These are phyloP conservation scores for human DNA, from an alignment of 2,113 vertebrate genomes.

Conservation along the genomic window DNA sequence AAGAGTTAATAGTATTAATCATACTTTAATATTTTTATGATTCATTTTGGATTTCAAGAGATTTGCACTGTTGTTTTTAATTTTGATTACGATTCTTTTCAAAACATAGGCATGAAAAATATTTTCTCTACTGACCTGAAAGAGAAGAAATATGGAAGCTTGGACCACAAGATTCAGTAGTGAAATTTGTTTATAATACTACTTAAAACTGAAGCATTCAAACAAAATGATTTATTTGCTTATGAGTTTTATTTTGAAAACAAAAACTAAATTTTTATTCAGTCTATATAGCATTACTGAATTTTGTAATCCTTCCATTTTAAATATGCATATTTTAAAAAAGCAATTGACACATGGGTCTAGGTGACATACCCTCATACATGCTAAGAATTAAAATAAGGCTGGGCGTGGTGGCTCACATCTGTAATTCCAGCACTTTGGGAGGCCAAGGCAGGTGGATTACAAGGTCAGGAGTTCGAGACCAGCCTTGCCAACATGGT, in stretches of 20 bases:
- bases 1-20: neutral
- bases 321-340: neutral
- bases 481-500: no score
- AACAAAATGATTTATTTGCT: neutral
- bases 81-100: slow-evolving; percentile 14
- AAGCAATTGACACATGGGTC: neutral
- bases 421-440: no score
- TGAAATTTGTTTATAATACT: neutral
- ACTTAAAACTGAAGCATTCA: neutral
- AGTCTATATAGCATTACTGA: neutral
- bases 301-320: neutral
- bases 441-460: no score
- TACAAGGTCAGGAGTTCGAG: no score
- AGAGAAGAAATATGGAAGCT: neutral
- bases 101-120: neutral
- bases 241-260: slow-evolving; percentile 42
- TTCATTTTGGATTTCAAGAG: slow-evolving; percentile 7
- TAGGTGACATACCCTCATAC: neutral
- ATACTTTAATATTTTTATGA: neutral
- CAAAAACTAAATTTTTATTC: slow-evolving; percentile 10
- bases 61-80: neutral
- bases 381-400: no score
- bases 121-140: neutral
- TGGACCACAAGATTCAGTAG: neutral
- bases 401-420: no score